Percentiles rank a stretch among this genome's conserved stretches.
Conservation (phyloP, 1,140 invertebrate genomes). For the Cydia strobilella region DNA sequence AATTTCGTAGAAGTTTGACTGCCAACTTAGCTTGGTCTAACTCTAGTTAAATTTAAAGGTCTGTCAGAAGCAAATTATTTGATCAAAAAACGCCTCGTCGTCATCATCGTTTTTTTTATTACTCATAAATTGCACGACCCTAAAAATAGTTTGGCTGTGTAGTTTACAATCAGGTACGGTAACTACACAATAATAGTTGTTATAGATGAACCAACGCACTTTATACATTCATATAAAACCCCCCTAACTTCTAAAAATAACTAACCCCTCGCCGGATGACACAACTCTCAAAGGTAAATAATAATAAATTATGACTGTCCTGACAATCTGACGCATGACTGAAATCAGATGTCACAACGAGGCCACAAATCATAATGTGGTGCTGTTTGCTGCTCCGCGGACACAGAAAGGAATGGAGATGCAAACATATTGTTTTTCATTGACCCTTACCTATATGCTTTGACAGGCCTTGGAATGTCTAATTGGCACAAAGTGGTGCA, state of each 20-base stretch:
- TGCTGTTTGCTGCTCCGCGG: conserved; percentile 45
- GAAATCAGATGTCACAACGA: conserved; percentile 69
- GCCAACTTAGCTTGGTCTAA: no score
- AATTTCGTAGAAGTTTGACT: no score
- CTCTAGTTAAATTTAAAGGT: no score
- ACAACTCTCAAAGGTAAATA: conserved; percentile 51
- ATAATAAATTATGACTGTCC: conserved; percentile 64
- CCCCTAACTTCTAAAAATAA: conserved; percentile 31
- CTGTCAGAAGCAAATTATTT: no score
- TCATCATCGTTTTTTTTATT: no score
- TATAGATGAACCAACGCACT: not conserved
- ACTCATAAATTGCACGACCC: no score
- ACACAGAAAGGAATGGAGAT: conserved; percentile 40
- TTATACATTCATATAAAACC: not conserved
- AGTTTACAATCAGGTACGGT: not conserved
- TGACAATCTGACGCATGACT: conserved; percentile 67
- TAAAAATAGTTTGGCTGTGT: not conserved
- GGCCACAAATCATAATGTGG: conserved; percentile 69
- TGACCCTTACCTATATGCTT: no score
- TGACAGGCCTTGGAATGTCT: no score
- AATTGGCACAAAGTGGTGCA: no score
- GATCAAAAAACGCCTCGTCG: no score
- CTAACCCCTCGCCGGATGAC: conserved; percentile 44
- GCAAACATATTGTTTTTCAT: no score
- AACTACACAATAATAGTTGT: not conserved